Conservation (phyloP, 2,113 vertebrate species). For the Melospiza georgiana region DNA sequence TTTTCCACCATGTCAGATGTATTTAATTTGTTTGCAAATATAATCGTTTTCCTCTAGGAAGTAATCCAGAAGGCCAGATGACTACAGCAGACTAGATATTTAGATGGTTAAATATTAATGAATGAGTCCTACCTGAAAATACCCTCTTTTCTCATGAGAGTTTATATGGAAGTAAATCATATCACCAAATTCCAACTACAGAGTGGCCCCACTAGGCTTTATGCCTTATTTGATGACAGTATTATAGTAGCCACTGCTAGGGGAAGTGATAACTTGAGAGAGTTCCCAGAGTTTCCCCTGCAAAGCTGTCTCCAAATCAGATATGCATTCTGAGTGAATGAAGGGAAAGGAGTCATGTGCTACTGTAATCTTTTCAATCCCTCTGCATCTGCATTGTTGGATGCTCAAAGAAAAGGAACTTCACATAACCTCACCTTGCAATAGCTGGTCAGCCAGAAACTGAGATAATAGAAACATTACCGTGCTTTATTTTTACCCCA, state of each 20-base stretch:
- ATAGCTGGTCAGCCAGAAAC: not conserved
- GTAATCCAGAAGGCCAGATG: not conserved
- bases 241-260: not conserved
- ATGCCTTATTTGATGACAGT: not conserved
- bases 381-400: not conserved
- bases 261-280: not conserved
- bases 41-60: not conserved
- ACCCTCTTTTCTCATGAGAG: not conserved
- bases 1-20: not conserved
- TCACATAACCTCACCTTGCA: not conserved
- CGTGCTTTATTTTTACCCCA: not conserved
- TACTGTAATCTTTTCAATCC: not conserved
- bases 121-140: not conserved
- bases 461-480: not conserved
- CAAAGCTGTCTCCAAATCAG: not conserved
- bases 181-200: not conserved
- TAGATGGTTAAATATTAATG: not conserved
- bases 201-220: not conserved
- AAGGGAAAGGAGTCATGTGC: not conserved
- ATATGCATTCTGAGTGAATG: too few relatives aligned
- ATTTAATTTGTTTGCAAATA: not conserved
- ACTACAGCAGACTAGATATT: not conserved
- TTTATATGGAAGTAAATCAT: not conserved
- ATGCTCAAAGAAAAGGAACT: accelerated
- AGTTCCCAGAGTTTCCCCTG: not conserved